Evolutionary conservation across 2,888 invertebrate genomes (phyloP).

Genomic region (Unio pictorum): DNA sequence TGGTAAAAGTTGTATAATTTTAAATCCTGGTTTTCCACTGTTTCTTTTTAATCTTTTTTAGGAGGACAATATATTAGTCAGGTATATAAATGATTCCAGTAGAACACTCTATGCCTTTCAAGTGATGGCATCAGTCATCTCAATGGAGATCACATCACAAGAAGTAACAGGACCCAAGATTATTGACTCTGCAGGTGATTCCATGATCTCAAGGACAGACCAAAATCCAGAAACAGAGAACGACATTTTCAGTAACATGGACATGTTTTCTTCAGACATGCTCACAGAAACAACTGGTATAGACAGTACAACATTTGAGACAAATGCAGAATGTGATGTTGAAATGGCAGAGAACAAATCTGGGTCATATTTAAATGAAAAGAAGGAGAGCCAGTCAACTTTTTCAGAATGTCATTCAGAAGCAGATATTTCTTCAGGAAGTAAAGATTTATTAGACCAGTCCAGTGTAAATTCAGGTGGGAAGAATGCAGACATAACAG

Average conservation of each 20-base stretch:
- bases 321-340: conserved; percentile 4
- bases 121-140: not conserved
- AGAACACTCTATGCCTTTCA: conserved; percentile 70
- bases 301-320: not conserved
- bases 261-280: conserved; percentile 20
- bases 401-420: too few relatives aligned
- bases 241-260: conserved; percentile 38
- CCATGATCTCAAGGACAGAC: conserved; percentile 6
- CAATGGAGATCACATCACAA: conserved; percentile 1
- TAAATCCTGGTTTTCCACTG: not conserved
- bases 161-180: not conserved
- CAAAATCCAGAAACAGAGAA: not conserved
- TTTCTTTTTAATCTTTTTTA: conserved; percentile 55
- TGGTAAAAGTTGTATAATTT: not conserved
- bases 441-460: too few relatives aligned
- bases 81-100: conserved; percentile 74
- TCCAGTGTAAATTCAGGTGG: too few relatives aligned
- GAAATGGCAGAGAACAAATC: conserved; percentile 10
- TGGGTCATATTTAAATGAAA: too few relatives aligned
- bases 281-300: not conserved
- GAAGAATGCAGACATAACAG: not conserved
- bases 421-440: too few relatives aligned
- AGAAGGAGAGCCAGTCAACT: too few relatives aligned
- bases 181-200: too few relatives aligned
- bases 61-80: conserved; percentile 75